Evolutionary conservation across 1,140 invertebrate species (phyloP).

Genomic region (Polypedilum pembai): DNA sequence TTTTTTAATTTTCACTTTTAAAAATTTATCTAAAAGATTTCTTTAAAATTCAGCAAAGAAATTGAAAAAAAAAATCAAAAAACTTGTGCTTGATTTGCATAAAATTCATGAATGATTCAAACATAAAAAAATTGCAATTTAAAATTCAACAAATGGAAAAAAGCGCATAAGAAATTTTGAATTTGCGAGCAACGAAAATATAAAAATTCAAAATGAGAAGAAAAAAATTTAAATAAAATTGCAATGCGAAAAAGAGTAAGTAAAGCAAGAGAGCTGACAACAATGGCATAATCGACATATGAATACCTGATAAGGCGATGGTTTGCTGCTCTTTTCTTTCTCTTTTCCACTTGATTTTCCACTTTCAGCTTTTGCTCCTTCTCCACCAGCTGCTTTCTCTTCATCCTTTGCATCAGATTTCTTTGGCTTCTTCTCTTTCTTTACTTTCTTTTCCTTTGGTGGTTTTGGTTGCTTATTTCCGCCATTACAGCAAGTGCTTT

Average conservation of each 20-base stretch:
- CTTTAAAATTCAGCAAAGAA: too few species aligned
- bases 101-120: too few species aligned
- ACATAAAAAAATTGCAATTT: too few species aligned
- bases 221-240: conserved; percentile 30
- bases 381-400: conserved; percentile 41
- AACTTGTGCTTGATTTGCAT: too few species aligned
- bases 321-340: conserved; percentile 48
- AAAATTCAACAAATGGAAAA: too few species aligned
- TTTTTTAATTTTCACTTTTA: too few species aligned
- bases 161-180: too few species aligned
- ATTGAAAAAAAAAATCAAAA: too few species aligned
- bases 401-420: conserved; percentile 43
- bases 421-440: conserved; percentile 60
- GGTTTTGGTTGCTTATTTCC: conserved; percentile 57
- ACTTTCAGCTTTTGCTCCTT: conserved; percentile 49
- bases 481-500: conserved; percentile 71
- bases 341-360: conserved; percentile 47
- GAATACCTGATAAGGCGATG: conserved; percentile 53
- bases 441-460: conserved; percentile 65
- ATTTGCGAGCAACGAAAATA: conserved; percentile 37
- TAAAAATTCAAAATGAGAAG: conserved; percentile 40
- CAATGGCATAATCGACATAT: too few species aligned
- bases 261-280: conserved; percentile 32
- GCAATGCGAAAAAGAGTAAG: conserved; percentile 28
- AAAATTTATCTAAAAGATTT: too few species aligned